Base-by-base conservation (phyloP, 1,140 invertebrate species). In the Uloborus diversus region DNA sequence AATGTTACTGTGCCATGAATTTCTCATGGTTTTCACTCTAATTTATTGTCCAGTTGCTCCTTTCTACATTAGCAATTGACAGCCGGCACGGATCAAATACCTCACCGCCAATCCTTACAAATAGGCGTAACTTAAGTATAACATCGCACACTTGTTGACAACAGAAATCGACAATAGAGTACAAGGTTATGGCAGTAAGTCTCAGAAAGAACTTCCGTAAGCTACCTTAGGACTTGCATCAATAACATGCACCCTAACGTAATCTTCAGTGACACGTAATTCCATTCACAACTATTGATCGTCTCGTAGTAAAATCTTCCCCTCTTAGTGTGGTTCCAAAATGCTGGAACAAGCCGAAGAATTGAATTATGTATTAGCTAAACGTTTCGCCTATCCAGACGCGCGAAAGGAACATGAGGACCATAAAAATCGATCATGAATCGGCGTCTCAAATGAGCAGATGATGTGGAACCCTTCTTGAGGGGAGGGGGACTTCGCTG, bases 271-370 rank as follows among this genome's bases (percentile, higher is more conserved):
- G 70, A 64, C 35, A 64, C 30, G 25, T 32, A 53, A 75, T 62
- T 62, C 42, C 42, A 62, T 75, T 62, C 59, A 75, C 37, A 27
- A 64, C 59, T 28, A 75, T 75, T 53, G 70, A 75, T 75, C 70
- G 64, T 56, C 20, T 23, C 23, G 51, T 4, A 1, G 7, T 7
- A n/a, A n/a, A n/a, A n/a, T n/a, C n/a, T n/a, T n/a, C n/a, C n/a
- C n/a, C n/a, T 53, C 23, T 7, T 20, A 30, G 14, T 11, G 25
- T 4, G 5, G 14, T 59, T 4, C 56, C 9, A 1, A 62, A 75
- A 61, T 75, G 57, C 57, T 53, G 70, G 70, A 75, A 75, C 70
- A 62, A 14, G 27, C 17, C 5, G 33, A 5, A 64, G 57, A 61
- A 71, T 71, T 7, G 69, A 71, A 59, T 71, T 71, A 71, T 71